phyloP scores from a whole-genome alignment of 2,113 vertebrate species.

The Apodemus sylvaticus region DNA sequence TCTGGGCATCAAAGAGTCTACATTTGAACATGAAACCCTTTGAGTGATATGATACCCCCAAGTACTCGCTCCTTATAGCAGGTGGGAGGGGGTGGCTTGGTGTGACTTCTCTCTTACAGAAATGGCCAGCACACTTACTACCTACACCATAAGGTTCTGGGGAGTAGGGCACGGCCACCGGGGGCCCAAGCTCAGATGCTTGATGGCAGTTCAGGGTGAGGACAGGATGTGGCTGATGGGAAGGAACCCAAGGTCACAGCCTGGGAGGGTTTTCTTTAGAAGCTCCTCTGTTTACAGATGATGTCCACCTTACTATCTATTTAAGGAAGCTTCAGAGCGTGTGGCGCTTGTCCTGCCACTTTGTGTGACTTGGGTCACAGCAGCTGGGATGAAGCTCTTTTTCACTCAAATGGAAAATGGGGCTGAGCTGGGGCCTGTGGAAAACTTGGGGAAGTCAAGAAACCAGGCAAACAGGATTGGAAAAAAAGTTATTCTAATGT shows the following conservation, averaged over 20 bases:
- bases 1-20: not conserved
- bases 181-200: not conserved
- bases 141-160: not conserved
- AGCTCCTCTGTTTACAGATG: not conserved
- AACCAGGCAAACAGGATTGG: not conserved
- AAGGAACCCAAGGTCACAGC: not conserved
- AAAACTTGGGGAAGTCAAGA: constrained; percentile 54
- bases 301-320: constrained; percentile 59
- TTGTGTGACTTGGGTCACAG: constrained; percentile 57
- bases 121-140: not conserved
- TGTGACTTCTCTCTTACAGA: not conserved
- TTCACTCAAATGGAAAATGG: constrained; percentile 68
- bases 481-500: not conserved
- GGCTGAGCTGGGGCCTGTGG: not conserved
- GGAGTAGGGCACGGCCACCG: not conserved
- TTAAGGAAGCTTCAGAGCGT: constrained; percentile 58
- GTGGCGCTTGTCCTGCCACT: constrained; percentile 28
- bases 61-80: not conserved
- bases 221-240: not conserved
- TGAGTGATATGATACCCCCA: not conserved
- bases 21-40: not conserved
- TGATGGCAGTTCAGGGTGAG: not conserved
- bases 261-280: constrained; percentile 33
- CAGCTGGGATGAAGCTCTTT: constrained; percentile 53
- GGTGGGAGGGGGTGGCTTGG: not conserved